phyloP scores from a whole-genome alignment of 2,797 vertebrate genomes.

The Halcyon badia region DNA sequence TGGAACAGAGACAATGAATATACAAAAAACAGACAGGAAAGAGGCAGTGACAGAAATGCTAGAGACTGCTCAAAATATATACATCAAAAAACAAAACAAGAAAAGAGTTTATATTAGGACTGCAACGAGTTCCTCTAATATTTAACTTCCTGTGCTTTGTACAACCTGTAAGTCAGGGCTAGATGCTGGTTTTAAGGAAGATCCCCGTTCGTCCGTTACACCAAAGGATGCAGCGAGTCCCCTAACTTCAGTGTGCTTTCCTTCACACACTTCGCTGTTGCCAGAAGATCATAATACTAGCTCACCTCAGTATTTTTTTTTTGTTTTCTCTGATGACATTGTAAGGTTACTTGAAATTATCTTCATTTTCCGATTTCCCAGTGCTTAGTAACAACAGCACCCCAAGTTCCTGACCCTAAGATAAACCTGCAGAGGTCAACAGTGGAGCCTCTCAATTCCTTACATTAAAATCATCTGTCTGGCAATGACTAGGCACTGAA shows the following conservation, averaged over 20 bases:
- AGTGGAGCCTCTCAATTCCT: neutral
- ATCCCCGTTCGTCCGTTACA: neutral
- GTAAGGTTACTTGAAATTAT: neutral
- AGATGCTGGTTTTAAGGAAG: neutral
- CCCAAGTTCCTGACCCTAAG: neutral
- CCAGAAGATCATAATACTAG: neutral
- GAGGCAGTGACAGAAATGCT: neutral
- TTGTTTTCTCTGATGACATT: neutral
- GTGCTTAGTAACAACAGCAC: neutral
- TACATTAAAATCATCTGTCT: neutral
- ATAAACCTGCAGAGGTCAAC: neutral
- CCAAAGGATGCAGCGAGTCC: neutral
- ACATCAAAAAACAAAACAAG: neutral
- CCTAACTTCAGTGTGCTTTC: neutral
- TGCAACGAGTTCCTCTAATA: neutral
- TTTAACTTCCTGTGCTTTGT: neutral
- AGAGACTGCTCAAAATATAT: neutral
- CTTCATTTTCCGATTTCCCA: neutral
- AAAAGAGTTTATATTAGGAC: neutral
- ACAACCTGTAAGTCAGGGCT: neutral
- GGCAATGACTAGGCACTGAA: neutral
- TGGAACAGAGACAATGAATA: neutral
- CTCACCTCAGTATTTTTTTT: neutral
- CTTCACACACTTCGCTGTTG: neutral
- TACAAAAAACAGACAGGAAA: neutral